Base-by-base conservation (phyloP, 2,888 invertebrate genomes). In the Elmis aenea region DNA sequence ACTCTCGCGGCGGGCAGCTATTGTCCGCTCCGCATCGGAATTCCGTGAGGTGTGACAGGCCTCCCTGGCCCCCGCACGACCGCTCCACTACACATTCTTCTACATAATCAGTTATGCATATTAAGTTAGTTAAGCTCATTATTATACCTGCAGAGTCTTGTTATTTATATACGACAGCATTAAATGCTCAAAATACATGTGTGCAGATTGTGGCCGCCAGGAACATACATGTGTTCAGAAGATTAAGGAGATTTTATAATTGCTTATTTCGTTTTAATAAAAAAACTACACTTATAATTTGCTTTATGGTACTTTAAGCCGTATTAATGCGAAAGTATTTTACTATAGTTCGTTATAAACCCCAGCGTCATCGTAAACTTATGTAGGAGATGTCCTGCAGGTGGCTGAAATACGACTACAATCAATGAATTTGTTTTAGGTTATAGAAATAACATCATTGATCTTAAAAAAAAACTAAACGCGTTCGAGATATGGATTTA, bases 91-190 rank as follows among this genome's bases (percentile, higher is more conserved):
- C 54, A 57, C 58, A 62, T 62, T 61, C 62, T 58, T 51, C 54
- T 52, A 53, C 59, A 63, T 63, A 65, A 66, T 65, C 64, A 64
- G 63, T 63, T 64, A 64, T 64, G 64, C 64, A 64, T 64, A 64
- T 65, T 66, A 64, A 64, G 62, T 64, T 64, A 58, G 64, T 64
- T 66, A 64, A 63, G 64, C 62, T 66, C 64, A 66, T 66, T 66
- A 66, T 64, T 62, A 63, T 62, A 64, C 64, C 63, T 54, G 61
- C 57, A 49, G 59, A 61, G 61, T 58, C 58, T 60, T 51, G 60
- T 64, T 62, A 64, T 64, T 62, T 64, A 62, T 64, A 59, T 52
- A 58, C 54, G 59, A 57, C 58, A 57, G 53, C 50, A 56, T 58
- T 53, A 54, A 59, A 58, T 50, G 57, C 51, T 53, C 53, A 45